Evolutionary conservation across 2,888 invertebrate species (phyloP), one percentile per base, ranked within the genome.

Genomic region (Baccha elongata): DNA sequence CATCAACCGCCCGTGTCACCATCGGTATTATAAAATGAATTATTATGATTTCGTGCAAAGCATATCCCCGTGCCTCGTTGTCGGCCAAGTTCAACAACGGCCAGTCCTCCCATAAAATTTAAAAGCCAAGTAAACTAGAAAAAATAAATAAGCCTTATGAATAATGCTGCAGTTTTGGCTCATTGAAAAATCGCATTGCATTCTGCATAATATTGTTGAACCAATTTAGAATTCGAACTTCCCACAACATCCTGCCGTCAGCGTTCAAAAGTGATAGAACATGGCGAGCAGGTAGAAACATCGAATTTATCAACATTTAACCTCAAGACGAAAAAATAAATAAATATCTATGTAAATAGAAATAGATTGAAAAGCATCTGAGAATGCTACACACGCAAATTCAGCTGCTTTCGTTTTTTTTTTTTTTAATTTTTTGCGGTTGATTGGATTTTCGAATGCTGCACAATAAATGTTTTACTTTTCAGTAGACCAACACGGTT

Each of bases 211-310:
- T n/a, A n/a, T 40, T 58, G 21, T 65, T 74, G 29, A 32, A 74
- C 69, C 58, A 75, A 71, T 69, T 80, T 80, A 80, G 80, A 80
- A 69, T 71, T 60, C 60, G 52, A 75, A 69, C 81, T 75, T 81
- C 75, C 81, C 81, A 75, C 80, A 68, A 74, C 80, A 80, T 80
- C 80, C 80, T 80, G 80, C 80, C 69, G 69, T 80, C 80, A 80
- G 58, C 80, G 55, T 50, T 64, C 64, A 53, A 48, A 74, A 80
- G 50, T 64, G 53, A 76, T 42, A 78, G 55, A 78, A 71, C 58
- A 65, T 35, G 35, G 42, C 71, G 26, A 65, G 65, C 78, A 72
- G 78, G 78, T 69, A 65, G 62, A 68, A 68, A 62, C 55, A 50
- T 35, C 50, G 69, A 32, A 67, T 68, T 67, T 60, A 72, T 72